Conservation (phyloP, 2,113 vertebrate genomes). For the Noctilio leporinus region DNA sequence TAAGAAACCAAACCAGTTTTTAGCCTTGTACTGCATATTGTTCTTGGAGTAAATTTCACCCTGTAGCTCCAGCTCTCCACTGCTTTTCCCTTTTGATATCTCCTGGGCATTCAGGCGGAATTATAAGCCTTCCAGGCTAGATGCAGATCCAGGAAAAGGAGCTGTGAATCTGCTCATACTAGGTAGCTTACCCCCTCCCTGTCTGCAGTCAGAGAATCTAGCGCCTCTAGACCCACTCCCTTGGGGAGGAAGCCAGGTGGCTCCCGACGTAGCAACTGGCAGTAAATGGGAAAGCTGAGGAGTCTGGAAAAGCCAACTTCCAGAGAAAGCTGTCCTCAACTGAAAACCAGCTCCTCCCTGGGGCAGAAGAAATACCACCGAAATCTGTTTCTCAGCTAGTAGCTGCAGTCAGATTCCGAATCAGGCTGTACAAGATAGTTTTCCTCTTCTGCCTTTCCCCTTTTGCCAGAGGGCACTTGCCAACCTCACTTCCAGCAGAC, state of each 20-base stretch:
- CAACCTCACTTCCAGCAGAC: background rate
- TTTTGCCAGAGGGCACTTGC: background rate
- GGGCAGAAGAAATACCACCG: background rate
- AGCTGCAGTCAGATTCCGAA: background rate
- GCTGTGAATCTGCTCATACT: background rate
- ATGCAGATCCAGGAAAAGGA: background rate
- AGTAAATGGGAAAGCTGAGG: background rate
- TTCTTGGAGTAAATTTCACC: background rate
- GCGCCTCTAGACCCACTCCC: background rate
- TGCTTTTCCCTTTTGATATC: background rate
- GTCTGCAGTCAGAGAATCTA: background rate
- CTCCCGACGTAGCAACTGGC: background rate
- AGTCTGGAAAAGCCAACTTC: background rate
- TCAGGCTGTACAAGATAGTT: background rate
- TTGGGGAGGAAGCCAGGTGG: background rate
- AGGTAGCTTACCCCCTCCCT: background rate
- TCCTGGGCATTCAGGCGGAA: background rate
- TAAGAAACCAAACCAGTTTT: conserved; percentile 25
- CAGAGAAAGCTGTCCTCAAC: background rate
- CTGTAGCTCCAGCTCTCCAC: background rate
- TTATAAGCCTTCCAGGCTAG: background rate
- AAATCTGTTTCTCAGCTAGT: background rate
- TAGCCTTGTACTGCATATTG: background rate
- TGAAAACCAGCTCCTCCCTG: background rate
- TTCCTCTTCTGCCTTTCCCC: background rate